Base-by-base conservation (phyloP, 2,113 vertebrate genomes). In the Xiphias gladius region DNA sequence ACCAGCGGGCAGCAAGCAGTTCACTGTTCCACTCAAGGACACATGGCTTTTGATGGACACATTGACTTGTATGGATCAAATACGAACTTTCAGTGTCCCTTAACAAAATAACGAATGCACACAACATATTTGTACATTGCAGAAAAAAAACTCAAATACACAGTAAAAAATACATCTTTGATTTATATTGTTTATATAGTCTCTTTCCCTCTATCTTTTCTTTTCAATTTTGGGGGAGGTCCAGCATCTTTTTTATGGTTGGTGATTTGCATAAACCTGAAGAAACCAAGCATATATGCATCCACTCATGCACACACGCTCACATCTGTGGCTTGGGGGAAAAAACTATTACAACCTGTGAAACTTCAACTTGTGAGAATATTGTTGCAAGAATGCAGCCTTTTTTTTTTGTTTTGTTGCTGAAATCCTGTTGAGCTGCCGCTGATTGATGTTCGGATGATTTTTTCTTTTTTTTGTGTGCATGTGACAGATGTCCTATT, bases 401-500 rank as follows among this genome's bases (percentile, higher is more conserved):
- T 48, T 73, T 68, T 73, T 75, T 71, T 77, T 13, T 80, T 76
- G 16, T 79, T 48, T 74, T 82, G 41, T 64, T 61, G 35, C 35
- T 24, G 35, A 82, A 73, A 62, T 73, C 62, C 46, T 43, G 52
- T 83, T 73, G 39, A 79, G 37, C 59, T 48, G 55, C 66, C 46
- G 50, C 66, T 82, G 69, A 86, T 67, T 80, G 78, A 86, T 80
- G 76, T 32, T 43, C 13, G 62, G 72, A 72, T 79, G 1, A 48
- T 78, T 79, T 11, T 66, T n/a, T 65, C 7, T 63, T 69, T 68
- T 24, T 80, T 70, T 54, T 61, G 1, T 43, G 43, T 28, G n/a
- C 46, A 12, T 70, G 63, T 70, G 76, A 71, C 76, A 81, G 68
- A 62, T 65, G 59, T 78, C 41, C 64, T 80, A 81, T 76, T 86